Percentiles rank a stretch among this genome's conserved stretches.
Evolutionary conservation across 2,888 invertebrate species (phyloP).

Genomic region (Acanthoscelides obtectus): DNA sequence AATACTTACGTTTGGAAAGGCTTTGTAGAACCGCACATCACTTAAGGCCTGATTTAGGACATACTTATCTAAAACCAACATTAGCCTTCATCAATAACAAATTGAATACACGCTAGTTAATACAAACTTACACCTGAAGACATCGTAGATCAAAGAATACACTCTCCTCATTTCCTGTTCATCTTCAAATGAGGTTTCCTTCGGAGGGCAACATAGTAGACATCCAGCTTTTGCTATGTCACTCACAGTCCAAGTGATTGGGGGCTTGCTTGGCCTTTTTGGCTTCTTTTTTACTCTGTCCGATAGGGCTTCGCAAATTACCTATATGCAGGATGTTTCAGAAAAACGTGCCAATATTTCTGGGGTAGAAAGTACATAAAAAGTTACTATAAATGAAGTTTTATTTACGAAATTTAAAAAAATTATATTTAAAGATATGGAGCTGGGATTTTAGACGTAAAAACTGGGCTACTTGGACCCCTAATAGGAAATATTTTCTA

Average conservation of each 20-base stretch:
- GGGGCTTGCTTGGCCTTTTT: constrained; percentile 11
- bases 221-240: constrained; percentile 56
- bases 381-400: no score
- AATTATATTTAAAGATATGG: no score
- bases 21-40: constrained; percentile 57
- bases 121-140: constrained; percentile 63
- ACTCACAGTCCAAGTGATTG: constrained; percentile 44
- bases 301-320: constrained; percentile 6
- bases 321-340: neutral
- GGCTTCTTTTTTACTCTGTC: constrained; percentile 3
- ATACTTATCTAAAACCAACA: constrained; percentile 58
- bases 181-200: constrained; percentile 52
- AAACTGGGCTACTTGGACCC: no score
- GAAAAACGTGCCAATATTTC: no score
- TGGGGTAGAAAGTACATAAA: no score
- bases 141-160: constrained; percentile 69
- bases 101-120: neutral
- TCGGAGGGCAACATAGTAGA: constrained; percentile 52
- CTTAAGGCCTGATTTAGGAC: constrained; percentile 62
- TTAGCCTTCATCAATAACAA: neutral
- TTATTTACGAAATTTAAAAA: no score
- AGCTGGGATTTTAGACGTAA: no score
- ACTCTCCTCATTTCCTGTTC: constrained; percentile 72
- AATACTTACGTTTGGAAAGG: constrained; percentile 52
- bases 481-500: no score